Evolutionary conservation across 2,113 vertebrate species (phyloP).

Genomic region (Phainopepla nitens): DNA sequence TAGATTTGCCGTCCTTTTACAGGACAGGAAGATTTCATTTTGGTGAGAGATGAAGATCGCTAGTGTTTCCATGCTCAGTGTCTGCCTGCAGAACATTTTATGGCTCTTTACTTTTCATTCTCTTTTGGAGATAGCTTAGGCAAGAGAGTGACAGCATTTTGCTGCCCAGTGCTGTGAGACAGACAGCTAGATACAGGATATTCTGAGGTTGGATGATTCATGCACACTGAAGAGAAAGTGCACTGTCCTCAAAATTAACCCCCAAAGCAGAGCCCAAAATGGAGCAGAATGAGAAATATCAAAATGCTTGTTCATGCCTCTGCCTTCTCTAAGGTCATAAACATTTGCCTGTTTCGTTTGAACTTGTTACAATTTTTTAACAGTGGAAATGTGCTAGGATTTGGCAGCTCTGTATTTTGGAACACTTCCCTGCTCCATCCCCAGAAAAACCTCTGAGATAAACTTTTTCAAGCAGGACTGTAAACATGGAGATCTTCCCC

Average conservation of each 20-base stretch:
- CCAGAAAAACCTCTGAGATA: neutral
- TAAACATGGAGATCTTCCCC: neutral
- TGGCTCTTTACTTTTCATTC: neutral
- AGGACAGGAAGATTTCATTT: neutral
- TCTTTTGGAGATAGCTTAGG: neutral
- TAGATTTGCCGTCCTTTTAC: neutral
- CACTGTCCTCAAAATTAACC: neutral
- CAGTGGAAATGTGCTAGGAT: neutral
- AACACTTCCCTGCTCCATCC: neutral
- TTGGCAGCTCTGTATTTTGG: neutral
- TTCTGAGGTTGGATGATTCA: neutral
- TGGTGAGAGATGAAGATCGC: neutral
- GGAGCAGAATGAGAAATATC: neutral
- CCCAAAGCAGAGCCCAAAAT: neutral
- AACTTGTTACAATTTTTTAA: neutral
- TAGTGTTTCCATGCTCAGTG: neutral
- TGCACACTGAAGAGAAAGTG: neutral
- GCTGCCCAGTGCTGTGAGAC: neutral
- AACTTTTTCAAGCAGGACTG: neutral
- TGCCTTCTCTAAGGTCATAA: neutral
- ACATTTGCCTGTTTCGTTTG: neutral
- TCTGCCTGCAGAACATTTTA: neutral
- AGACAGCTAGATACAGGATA: neutral
- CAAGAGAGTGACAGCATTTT: accelerated
- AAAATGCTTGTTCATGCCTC: neutral